Evolutionary conservation across 1,140 invertebrate species (phyloP), one percentile per base, ranked within the genome.

Genomic region (Drosophila athabasca): DNA sequence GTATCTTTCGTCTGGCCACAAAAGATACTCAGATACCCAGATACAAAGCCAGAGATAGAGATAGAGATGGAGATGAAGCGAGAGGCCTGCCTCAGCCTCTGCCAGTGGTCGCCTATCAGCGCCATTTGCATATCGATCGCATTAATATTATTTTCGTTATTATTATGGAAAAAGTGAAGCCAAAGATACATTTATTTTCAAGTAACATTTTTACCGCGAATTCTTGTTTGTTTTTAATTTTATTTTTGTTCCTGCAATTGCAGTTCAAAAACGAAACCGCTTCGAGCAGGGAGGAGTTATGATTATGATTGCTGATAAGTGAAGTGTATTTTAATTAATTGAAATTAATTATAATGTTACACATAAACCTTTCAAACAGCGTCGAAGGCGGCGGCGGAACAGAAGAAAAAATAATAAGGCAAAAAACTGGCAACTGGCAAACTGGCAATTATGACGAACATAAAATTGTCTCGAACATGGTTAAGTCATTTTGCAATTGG

Each of bases 261-360:
- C 70, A 83, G 60, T 62, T 82, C 62, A 59, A 79, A 62, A 76
- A 77, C 59, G 44, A 50, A 55, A 75, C 71, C 70, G 70, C 70
- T 44, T 22, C 3, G 11, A 19, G 45, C 39, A 3, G 8, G 0
- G 66, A 60, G 31, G 11, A 65, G 59, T 76, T 79, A 61, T 72
- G 53, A 82, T 82, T 69, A 83, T 87, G 74, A 79, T 88, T 65
- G 66, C 60, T 57, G 76, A 80, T 79, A 85, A 79, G 53, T 62
- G 58, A 69, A 84, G 78, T 83, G 79, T 79, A 64, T 83, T 83
- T 88, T 76, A 82, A 87, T 88, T 87, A 79, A 88, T 88, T 87
- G 74, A 87, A 79, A 79, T 87, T 88, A 82, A 82, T 81, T 87
- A 79, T 88, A 82, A 82, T 87, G 75, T 49, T 64, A 43, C 31